Evolutionary conservation across 2,797 vertebrate species (phyloP).

Genomic region (Myotis daubentonii): DNA sequence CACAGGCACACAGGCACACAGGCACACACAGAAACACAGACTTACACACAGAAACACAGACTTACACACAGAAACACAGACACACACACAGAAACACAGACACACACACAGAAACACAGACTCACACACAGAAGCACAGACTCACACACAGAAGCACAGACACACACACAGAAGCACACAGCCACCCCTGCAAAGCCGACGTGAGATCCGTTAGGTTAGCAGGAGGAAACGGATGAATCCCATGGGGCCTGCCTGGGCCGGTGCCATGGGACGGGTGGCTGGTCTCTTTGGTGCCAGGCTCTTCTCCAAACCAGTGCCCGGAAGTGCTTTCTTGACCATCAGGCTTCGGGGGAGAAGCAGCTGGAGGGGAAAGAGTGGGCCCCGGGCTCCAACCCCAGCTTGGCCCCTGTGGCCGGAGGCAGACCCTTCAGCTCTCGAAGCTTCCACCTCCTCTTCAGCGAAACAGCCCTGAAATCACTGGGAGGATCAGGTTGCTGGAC

Average conservation of each 20-base stretch:
- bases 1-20: neutral
- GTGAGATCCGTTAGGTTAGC: neutral
- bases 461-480: neutral
- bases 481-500: neutral
- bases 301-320: fast-evolving
- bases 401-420: neutral
- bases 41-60: too few relatives aligned
- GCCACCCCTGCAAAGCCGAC: neutral
- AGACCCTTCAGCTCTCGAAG: neutral
- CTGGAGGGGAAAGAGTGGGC: fast-evolving
- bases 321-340: neutral
- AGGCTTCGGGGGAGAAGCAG: neutral
- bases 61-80: too few relatives aligned
- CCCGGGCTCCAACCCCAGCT: neutral
- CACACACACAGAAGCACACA: too few relatives aligned
- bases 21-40: neutral
- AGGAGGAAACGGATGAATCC: neutral
- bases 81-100: too few relatives aligned
- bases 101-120: too few relatives aligned
- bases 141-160: neutral
- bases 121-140: neutral
- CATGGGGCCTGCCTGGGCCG: neutral
- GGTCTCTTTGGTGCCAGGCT: neutral
- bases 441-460: neutral
- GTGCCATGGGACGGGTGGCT: fast-evolving